These are phyloP conservation scores for Drosophila truncata DNA, from an alignment of 1,140 invertebrate species.

Conservation along the genomic window DNA sequence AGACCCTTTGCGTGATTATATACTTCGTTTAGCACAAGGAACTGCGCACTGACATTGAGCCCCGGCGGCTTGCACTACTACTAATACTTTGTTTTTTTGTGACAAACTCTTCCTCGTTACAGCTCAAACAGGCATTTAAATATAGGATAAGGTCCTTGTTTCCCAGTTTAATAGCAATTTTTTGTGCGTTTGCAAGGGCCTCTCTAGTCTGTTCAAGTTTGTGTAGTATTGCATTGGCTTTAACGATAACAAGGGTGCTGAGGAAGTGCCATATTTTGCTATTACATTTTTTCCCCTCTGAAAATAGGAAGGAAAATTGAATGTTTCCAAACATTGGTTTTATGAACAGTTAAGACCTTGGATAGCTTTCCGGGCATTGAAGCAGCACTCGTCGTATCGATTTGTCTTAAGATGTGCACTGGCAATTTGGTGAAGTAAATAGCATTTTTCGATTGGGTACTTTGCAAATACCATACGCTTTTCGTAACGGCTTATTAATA, in stretches of 20 bases:
- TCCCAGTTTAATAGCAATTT: conserved; percentile 37
- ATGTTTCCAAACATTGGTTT: background rate
- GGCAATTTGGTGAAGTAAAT: conserved; percentile 73
- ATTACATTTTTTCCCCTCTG: conserved; percentile 66
- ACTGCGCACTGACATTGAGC: conserved; percentile 19
- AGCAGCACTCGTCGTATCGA: conserved; percentile 69
- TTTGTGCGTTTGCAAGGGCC: conserved; percentile 36
- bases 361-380: conserved; percentile 64
- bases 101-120: conserved; percentile 55
- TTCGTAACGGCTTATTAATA: conserved; percentile 51
- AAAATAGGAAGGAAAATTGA: conserved; percentile 2
- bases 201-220: conserved; percentile 66
- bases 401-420: conserved; percentile 58
- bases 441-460: conserved; percentile 75
- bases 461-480: conserved; percentile 67
- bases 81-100: conserved; percentile 42
- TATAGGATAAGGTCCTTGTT: conserved; percentile 29
- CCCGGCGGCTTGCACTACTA: conserved; percentile 21
- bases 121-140: conserved; percentile 44
- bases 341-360: conserved; percentile 24
- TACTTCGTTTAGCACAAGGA: background rate
- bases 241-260: conserved; percentile 60
- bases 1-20: background rate
- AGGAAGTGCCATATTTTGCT: conserved; percentile 69
- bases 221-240: conserved; percentile 64